Base-by-base conservation (phyloP, 2,113 vertebrate genomes). In the Phycodurus eques region DNA sequence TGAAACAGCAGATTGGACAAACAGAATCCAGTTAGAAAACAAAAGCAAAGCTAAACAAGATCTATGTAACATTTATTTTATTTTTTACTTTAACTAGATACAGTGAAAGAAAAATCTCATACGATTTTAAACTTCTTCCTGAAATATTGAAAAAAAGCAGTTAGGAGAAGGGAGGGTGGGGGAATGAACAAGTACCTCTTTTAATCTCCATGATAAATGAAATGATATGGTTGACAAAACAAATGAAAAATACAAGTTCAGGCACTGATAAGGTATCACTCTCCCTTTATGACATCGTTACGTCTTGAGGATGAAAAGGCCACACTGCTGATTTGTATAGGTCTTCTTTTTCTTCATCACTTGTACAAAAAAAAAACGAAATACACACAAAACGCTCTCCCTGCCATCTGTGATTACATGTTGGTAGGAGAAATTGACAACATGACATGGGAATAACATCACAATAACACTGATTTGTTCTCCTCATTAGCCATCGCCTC, bases 261-360 rank as follows among this genome's bases (percentile, higher is more conserved):
- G 93, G 93, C 93, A 94, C 93, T 93, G 91, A 91, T 91, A 93
- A 93, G 91, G 92, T 90, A 91, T 93, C 92, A 92, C 91, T 92
- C 91, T 92, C 91, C 91, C 85, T 89, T 90, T 84, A 90, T 91
- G 91, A 92, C 90, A 88, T 91, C 87, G 44, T 88, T 90, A 91
- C 90, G 92, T 93, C 92, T 92, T 88, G 91, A 93, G 91, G 93
- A 94, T 93, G 92, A 93, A 92, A 94, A 94, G 93, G 93, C 93
- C 93, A 94, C 93, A 90, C 90, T 91, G 89, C 91, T 91, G 89
- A 90, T 91, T 91, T 93, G 86, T 90, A 92, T 92, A 92, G 88
- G 89, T 92, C 80, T 85, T 87, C 42, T 56, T 53, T 88, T 86
- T 88, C 82, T 83, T 92, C 91, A 88, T 93, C 87, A 87, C 78